Percentiles rank a stretch among this genome's conserved stretches.
These are phyloP conservation scores for Meganola albula DNA, from an alignment of 2,888 invertebrate species.

Conservation along the genomic window DNA sequence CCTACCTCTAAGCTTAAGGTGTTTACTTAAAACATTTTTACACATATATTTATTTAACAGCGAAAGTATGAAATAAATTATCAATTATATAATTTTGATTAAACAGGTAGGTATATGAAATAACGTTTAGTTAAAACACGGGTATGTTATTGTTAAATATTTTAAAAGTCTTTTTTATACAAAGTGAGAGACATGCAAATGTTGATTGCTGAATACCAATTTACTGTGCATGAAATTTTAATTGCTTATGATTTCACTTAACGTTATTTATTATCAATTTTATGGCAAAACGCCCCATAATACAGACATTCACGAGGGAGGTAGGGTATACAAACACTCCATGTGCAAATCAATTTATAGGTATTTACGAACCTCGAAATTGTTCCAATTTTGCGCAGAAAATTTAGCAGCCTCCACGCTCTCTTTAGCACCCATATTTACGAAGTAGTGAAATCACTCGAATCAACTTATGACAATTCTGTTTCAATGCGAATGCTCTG, in stretches of 20 bases:
- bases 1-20: too few relatives aligned
- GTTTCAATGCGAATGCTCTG: slow-evolving; percentile 69
- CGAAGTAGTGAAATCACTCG: slow-evolving; percentile 69
- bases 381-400: slow-evolving; percentile 89
- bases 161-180: too few relatives aligned
- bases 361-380: slow-evolving; percentile 84
- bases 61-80: too few relatives aligned
- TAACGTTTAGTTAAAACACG: not conserved
- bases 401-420: slow-evolving; percentile 89
- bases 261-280: slow-evolving; percentile 38
- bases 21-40: too few relatives aligned
- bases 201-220: slow-evolving; percentile 41
- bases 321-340: slow-evolving; percentile 71
- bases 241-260: slow-evolving; percentile 41
- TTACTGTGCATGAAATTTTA: slow-evolving; percentile 58
- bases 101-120: not conserved
- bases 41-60: too few relatives aligned
- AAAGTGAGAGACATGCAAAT: slow-evolving; percentile 61
- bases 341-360: slow-evolving; percentile 73
- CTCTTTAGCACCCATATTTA: slow-evolving; percentile 88
- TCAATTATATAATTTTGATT: too few relatives aligned
- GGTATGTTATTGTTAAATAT: too few relatives aligned
- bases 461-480: slow-evolving; percentile 67
- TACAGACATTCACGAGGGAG: slow-evolving; percentile 66
- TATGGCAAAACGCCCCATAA: slow-evolving; percentile 43